Base-by-base conservation (phyloP, 2,888 invertebrate species). In the Prionchulus punctatus region DNA sequence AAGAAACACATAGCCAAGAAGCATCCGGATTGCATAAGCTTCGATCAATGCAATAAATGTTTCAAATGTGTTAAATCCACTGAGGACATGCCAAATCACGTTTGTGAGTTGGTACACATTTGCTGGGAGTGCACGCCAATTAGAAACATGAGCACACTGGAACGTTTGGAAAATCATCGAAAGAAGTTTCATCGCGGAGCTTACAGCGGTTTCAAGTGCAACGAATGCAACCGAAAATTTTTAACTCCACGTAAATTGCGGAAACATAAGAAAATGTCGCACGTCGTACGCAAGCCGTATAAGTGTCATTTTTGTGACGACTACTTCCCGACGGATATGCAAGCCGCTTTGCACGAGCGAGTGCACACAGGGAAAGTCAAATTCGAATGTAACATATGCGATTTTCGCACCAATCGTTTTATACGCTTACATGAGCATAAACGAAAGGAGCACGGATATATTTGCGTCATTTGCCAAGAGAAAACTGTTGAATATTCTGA, bases 291-390 rank as follows among this genome's bases (percentile, higher is more conserved):
- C 18, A 66, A 65, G 56, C 67, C 69, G 1, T 70, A 62, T 56
- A 65, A 62, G 18, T 70, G 70, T 57, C 70, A 70, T 58, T 70
- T 70, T 58, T 70, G 70, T 58, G 67, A 68, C 18, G 70, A 70
- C 31, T 57, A 66, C 25, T 70, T 70, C 61, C 66, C 66, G 50
- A 64, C 64, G 15, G 70, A 70, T 53, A 54, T 57, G 43, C 59
- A 56, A 64, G 63, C 66, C 15, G 63, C 66, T 4, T 65, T 67
- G n/a, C 70, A 70, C 55, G 70, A 70, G 55, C 61, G 70, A 23
- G 62, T 70, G 45, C 70, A 70, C 58, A 70, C 70, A n/a, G 70
- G 70, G 55, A 70, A 70, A 56, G 64, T 70, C 36, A 65, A 65
- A 53, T 70, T 67, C 54, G 70, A 70, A 57, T 70, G 70, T 59